Base-by-base conservation (phyloP, 1,140 invertebrate species). In the Drosophila pandora region DNA sequence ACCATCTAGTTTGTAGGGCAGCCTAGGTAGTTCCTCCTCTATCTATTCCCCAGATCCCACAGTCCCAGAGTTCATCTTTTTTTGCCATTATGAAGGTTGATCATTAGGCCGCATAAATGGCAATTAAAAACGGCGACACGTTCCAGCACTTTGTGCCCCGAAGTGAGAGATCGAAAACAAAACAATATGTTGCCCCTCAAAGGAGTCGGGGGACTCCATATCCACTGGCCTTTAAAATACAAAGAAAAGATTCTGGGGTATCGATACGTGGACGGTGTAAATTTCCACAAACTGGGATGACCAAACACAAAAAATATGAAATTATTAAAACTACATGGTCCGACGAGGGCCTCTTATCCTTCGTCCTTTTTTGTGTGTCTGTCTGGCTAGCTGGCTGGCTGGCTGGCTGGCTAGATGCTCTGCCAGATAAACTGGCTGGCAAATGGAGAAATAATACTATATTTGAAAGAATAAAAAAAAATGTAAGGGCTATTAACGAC, bases 271-370 rank as follows among this genome's bases (percentile, higher is more conserved):
- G 70, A 57, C 60, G 73, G 81, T 85, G 81, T 82, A 87, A 82
- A 79, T 87, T 87, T 87, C 82, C 82, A 87, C 78, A 87, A 87
- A 87, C 67, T 72, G 78, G 70, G 60, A 87, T 87, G 82, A 87
- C 74, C 82, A 87, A 87, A 87, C 82, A 87, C 48, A 87, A 84
- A 82, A 82, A 82, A 82, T 87, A 87, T 87, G 82, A 87, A 87
- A 87, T 87, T 87, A 87, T 88, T 71, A 87, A 78, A 82, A 81
- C 57, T 74, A 77, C 63, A 78, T 50, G 64, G 43, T 23, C 9
- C 41, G 13, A 8, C 41, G 13, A 75, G 54, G 55, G 22, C 41
- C 39, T 50, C 49, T 55, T 28, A 43, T 73, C 30, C 32, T 48
- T 55, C 60, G 59, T 76, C 57, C 67, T 74, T 61, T 60, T 60